Percentiles rank a stretch among this genome's conserved stretches.
These are phyloP conservation scores for Coryphaenoides rupestris DNA, from an alignment of 2,113 vertebrate species.

Conservation along the genomic window DNA sequence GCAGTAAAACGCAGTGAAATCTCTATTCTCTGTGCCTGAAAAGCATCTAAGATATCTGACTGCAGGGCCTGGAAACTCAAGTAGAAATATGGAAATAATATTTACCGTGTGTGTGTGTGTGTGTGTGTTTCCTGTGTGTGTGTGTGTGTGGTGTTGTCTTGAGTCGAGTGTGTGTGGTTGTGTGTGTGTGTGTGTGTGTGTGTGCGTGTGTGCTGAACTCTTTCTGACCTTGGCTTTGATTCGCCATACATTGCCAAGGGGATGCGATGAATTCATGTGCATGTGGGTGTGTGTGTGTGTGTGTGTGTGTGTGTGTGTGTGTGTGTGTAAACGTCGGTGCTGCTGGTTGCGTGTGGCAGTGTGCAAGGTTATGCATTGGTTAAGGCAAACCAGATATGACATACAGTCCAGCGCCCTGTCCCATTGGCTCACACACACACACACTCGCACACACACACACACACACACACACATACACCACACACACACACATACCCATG, in stretches of 20 bases:
- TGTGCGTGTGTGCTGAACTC: constrained; percentile 47
- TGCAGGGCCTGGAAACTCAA: constrained; percentile 43
- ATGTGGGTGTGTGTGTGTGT: constrained; percentile 29
- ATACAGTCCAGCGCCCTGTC: constrained; percentile 36
- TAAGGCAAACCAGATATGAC: constrained; percentile 59
- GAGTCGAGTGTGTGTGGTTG: constrained; percentile 12
- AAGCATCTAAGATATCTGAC: constrained; percentile 46
- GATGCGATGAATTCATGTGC: constrained; percentile 47
- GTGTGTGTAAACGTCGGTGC: constrained; percentile 34
- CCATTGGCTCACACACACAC: constrained; percentile 23
- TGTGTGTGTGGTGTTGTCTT: too few relatives aligned
- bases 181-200: constrained; percentile 25
- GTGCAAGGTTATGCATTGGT: constrained; percentile 57
- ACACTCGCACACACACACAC: constrained; percentile 1
- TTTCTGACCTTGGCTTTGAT: constrained; percentile 62
- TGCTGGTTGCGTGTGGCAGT: constrained; percentile 37
- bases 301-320: constrained; percentile 32
- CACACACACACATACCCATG: too few relatives aligned
- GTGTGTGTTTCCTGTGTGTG: constrained; percentile 24
- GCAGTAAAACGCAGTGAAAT: constrained; percentile 37
- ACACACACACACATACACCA: constrained; percentile 20
- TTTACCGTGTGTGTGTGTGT: constrained; percentile 32
- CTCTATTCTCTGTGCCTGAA: constrained; percentile 41
- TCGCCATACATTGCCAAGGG: constrained; percentile 57
- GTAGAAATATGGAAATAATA: constrained; percentile 43